Conservation (phyloP, 1,140 invertebrate species). For the Probaryconus sp. region DNA sequence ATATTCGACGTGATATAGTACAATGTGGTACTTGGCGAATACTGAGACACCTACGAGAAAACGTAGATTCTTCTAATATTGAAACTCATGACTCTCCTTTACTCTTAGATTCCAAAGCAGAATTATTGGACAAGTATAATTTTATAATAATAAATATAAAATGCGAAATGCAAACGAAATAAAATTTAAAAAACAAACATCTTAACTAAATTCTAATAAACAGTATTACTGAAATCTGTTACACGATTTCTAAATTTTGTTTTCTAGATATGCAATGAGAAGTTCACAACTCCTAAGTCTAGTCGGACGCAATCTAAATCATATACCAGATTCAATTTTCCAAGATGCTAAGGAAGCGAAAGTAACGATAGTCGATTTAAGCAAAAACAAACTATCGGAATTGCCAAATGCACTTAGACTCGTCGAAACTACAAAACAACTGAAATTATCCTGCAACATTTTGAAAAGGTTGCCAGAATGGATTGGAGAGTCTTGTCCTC, state of each 20-base stretch:
- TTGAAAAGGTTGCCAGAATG: constrained; percentile 81
- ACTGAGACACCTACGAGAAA: constrained; percentile 87
- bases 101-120: constrained; percentile 46
- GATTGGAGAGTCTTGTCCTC: constrained; percentile 82
- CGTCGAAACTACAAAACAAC: constrained; percentile 81
- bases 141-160: constrained; percentile 17
- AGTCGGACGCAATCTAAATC: constrained; percentile 81
- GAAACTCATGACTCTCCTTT: constrained; percentile 63
- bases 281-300: constrained; percentile 85
- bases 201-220: neutral
- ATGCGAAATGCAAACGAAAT: no score
- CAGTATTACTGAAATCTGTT: neutral
- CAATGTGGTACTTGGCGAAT: constrained; percentile 89
- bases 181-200: constrained; percentile 2
- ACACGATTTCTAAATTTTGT: constrained; percentile 18
- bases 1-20: constrained; percentile 86
- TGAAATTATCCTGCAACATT: constrained; percentile 84
- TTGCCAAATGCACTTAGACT: constrained; percentile 81
- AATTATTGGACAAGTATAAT: constrained; percentile 83
- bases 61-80: constrained; percentile 75
- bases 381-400: constrained; percentile 85
- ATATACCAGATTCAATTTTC: constrained; percentile 85
- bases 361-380: constrained; percentile 87
- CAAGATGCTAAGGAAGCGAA: constrained; percentile 83
- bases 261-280: constrained; percentile 84